These are phyloP conservation scores for Macrotrachela quadricornifera DNA, from an alignment of 1,140 invertebrate genomes.

Conservation along the genomic window DNA sequence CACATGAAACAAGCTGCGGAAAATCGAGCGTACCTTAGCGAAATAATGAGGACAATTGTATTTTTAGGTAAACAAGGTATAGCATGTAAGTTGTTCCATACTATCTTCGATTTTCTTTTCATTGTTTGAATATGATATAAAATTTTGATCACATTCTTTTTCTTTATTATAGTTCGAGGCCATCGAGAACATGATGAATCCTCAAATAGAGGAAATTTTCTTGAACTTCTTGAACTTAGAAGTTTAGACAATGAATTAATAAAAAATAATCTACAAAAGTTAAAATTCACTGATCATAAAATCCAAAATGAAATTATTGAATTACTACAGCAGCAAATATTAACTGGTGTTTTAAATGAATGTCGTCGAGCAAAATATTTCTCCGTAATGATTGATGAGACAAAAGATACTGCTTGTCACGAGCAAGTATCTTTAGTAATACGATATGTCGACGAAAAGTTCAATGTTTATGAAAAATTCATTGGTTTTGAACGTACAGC, in stretches of 20 bases:
- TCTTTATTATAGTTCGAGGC: too few species aligned
- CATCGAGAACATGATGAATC: background rate
- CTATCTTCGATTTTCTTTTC: too few species aligned
- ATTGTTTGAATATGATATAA: too few species aligned
- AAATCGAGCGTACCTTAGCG: background rate
- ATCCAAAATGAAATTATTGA: background rate
- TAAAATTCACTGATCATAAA: too few species aligned
- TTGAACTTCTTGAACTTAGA: background rate
- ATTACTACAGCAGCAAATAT: background rate
- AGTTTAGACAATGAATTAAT: too few species aligned
- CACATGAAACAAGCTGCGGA: background rate
- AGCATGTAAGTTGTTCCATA: too few species aligned
- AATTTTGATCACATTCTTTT: too few species aligned
- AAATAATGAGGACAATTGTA: background rate
- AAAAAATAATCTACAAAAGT: too few species aligned
- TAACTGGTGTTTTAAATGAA: background rate
- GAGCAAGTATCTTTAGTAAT: conserved; percentile 3
- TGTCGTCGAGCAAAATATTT: background rate
- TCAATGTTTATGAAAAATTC: conserved; percentile 1
- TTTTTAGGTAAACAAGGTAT: background rate
- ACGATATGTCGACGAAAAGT: background rate
- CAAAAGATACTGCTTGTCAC: background rate
- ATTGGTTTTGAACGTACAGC: background rate
- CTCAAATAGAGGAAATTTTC: background rate
- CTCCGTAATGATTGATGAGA: background rate